A percentile compares a stretch with the other conserved stretches of the same genome.
phyloP scores from a whole-genome alignment of 2,888 invertebrate species.

The Sinelater perroti region DNA sequence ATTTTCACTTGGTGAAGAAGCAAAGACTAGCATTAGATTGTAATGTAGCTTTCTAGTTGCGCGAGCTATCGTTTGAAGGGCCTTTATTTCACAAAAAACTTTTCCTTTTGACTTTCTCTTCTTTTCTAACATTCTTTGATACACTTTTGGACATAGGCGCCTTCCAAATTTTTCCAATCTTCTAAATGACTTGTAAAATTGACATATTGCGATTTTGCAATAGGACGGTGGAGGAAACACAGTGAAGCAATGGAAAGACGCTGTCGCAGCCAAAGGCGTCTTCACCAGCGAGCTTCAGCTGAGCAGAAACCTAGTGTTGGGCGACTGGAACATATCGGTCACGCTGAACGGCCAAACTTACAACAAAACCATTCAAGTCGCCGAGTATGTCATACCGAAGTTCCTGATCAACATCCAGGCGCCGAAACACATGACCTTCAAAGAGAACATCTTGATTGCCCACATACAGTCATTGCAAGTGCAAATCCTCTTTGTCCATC shows the following conservation, averaged over 20 bases:
- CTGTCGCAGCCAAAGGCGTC: conserved; percentile 75
- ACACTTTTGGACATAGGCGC: too few species aligned
- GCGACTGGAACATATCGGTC: conserved; percentile 86
- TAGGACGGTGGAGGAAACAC: conserved; percentile 81
- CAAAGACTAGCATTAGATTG: too few species aligned
- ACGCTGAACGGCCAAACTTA: conserved; percentile 65
- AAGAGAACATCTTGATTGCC: conserved; percentile 79
- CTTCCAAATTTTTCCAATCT: too few species aligned
- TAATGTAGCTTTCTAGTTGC: conserved; percentile 66
- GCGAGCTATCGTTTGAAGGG: conserved; percentile 72
- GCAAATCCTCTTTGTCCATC: background rate
- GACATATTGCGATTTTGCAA: conserved; percentile 29
- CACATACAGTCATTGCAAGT: conserved; percentile 84
- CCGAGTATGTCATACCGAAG: conserved; percentile 92
- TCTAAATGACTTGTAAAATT: too few species aligned
- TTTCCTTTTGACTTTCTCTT: too few species aligned
- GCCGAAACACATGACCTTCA: conserved; percentile 82
- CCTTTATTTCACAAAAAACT: conserved; percentile 60
- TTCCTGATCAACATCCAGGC: conserved; percentile 88
- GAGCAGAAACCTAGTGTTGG: conserved; percentile 84
- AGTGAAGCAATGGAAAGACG: conserved; percentile 81
- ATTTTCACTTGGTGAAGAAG: too few species aligned
- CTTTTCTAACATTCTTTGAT: too few species aligned
- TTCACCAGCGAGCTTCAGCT: conserved; percentile 79
- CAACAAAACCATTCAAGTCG: conserved; percentile 80